Evolutionary conservation across 1,140 invertebrate species (phyloP), one percentile per base, ranked within the genome.

Genomic region (Meloidogyne hapla): DNA sequence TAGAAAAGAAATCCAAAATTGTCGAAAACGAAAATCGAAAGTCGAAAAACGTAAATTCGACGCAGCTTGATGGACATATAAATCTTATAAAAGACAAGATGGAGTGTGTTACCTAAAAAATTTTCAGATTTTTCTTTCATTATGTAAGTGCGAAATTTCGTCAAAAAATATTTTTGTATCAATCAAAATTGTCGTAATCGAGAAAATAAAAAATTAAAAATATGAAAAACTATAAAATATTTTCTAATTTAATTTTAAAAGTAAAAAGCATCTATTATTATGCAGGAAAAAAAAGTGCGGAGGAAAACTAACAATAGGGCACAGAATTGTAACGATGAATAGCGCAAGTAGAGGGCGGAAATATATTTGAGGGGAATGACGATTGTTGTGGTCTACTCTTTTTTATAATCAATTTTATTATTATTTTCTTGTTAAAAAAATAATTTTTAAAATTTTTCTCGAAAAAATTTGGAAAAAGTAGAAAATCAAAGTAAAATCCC

Each of bases 291-390:
- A 56, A 56, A 56, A 56, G 48, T 18, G 48, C 48, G n/a, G 18
- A n/a, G n/a, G 48, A 8, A 33, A 8, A 33, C 33, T 6, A 5
- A 56, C 48, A 56, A 56, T 56, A 56, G 48, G 45, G 48, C 48
- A 56, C 48, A n/a, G 18, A 56, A 56, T 56, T 56, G 48, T 1
- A 48, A 42, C 40, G 13, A 56, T 56, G 48, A 56, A 56, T 56
- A 56, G 48, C 48, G 48, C 48, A n/a, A 56, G 48, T 56, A 56
- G n/a, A 56, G 48, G 48, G n/a, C 18, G 48, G 48, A 56, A 56
- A 56, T 56, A 56, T 56, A n/a, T 56, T 56, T 56, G 18, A 9
- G 48, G 48, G 48, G 6, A 56, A 21, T 2, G 12, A 56, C 9
- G 33, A 33, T 33, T 33, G 1, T n/a, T 56, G n/a, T 56, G n/a